These are phyloP conservation scores for Entelurus aequoreus DNA, from an alignment of 2,113 vertebrate genomes.

Conservation along the genomic window DNA sequence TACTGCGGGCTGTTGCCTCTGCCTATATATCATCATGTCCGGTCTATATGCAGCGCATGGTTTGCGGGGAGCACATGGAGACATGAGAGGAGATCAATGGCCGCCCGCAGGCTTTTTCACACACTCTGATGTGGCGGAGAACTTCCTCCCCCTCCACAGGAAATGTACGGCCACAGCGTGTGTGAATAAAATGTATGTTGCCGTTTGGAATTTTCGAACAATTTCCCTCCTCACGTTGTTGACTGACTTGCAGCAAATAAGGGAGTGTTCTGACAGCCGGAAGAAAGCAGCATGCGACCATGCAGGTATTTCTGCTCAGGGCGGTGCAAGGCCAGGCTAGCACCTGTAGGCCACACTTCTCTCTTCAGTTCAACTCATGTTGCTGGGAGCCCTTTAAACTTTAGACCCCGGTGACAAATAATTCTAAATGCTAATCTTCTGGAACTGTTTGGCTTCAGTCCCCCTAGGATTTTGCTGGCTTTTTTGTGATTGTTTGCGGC, in stretches of 20 bases:
- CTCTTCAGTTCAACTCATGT: background rate
- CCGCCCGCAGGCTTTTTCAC: slow-evolving; percentile 55
- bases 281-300: slow-evolving; percentile 17
- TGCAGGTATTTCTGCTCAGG: slow-evolving; percentile 26
- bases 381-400: background rate
- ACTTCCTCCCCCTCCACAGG: slow-evolving; percentile 35
- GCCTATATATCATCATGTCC: slow-evolving; percentile 40
- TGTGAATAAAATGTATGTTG: slow-evolving; percentile 25
- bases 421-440: too few relatives aligned
- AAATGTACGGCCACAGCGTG: slow-evolving; percentile 50
- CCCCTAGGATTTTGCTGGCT: too few relatives aligned
- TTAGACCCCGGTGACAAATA: too few relatives aligned
- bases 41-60: slow-evolving; percentile 51
- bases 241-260: slow-evolving; percentile 32
- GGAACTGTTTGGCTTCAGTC: too few relatives aligned
- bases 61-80: slow-evolving; percentile 45
- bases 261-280: slow-evolving; percentile 19
- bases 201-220: slow-evolving; percentile 2
- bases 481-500: too few relatives aligned
- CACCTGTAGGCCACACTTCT: background rate
- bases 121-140: slow-evolving; percentile 63
- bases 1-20: slow-evolving; percentile 13
- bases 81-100: slow-evolving; percentile 62
- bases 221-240: slow-evolving; percentile 17
- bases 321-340: background rate